Evolutionary conservation across 1,140 invertebrate species (phyloP), one percentile per base, ranked within the genome.

Genomic region (Bombus cullumanus): DNA sequence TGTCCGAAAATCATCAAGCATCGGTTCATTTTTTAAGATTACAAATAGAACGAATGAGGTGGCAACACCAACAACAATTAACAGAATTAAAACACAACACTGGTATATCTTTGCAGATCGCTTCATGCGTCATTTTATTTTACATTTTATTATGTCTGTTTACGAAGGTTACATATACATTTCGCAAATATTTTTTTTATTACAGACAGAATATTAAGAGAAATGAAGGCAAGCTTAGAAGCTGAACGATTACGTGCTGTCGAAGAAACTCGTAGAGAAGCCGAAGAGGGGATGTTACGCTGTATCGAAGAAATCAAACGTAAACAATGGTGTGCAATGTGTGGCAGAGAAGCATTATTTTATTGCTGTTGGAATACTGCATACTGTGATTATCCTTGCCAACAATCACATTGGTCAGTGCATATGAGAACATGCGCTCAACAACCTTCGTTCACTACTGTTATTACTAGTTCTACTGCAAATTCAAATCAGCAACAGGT

Each of bases 341-440:
- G 98, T 95, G 96, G 96, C 71, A 97, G 97, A 87, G 98, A 98
- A 95, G 98, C 98, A 1, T 96, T 98, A 86, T 98, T 98, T 93
- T 98, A 98, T 95, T 99, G 98, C 92, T 99, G 98, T 92, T 99
- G 98, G 98, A 99, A 99, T 94, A 99, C 98, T 1, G 97, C 98
- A 57, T 99, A 99, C 93, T 99, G 98, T 94, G 97, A 97, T 95
- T 98, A 98, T 93, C 95, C 97, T 6, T 99, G 98, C 91, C 98
- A 98, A 93, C 95, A 96, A 81, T 95, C 96, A 86, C 97, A 97
- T 92, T 97, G 97, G 97, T 81, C 95, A 1, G 93, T 93, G 18
- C 97, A 97, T 92, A 96, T 94, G 91, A 88, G 92, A 41, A 94
- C 93, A 1, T 96, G 96, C 85, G 92, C 91, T 12, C 95, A 95